Percentiles rank a stretch among this genome's conserved stretches.
Conservation (phyloP, 2,113 vertebrate genomes). For the Elaphurus davidianus region DNA sequence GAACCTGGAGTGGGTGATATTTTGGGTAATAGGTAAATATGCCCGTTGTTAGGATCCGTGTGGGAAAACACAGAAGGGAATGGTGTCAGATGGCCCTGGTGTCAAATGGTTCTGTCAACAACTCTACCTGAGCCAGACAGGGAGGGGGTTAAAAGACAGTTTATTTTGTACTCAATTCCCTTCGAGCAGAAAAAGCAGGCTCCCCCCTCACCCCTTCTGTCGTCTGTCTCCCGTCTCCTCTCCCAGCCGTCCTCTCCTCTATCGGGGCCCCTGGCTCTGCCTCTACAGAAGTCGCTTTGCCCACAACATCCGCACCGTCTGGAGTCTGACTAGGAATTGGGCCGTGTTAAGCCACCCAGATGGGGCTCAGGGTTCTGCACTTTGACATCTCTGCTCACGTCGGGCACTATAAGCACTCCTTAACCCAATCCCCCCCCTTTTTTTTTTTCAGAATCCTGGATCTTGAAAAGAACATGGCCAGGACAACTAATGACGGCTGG, state of each 20-base stretch:
- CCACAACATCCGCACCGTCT: not conserved
- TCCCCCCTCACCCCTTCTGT: not conserved
- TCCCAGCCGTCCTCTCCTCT: not conserved
- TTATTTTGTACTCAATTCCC: not conserved
- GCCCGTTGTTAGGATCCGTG: not conserved
- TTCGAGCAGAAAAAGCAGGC: too few relatives aligned
- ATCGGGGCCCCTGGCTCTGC: not conserved
- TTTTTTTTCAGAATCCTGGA: not conserved
- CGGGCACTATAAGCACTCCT: rapidly evolving
- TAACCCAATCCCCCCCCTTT: not conserved
- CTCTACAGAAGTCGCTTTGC: not conserved
- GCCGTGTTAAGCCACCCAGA: too few relatives aligned
- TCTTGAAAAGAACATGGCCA: not conserved
- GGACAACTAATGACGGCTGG: not conserved
- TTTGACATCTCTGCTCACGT: not conserved
- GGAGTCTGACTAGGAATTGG: not conserved
- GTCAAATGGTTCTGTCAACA: not conserved
- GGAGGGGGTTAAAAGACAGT: not conserved
- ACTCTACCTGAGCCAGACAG: not conserved
- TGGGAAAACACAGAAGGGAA: not conserved
- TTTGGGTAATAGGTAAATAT: not conserved
- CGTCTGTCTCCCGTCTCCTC: not conserved
- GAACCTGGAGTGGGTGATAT: too few relatives aligned
- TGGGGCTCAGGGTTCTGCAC: not conserved
- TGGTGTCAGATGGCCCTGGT: not conserved